Evolutionary conservation across 2,888 invertebrate species (phyloP).

Genomic region (Drosophila peninsularis): DNA sequence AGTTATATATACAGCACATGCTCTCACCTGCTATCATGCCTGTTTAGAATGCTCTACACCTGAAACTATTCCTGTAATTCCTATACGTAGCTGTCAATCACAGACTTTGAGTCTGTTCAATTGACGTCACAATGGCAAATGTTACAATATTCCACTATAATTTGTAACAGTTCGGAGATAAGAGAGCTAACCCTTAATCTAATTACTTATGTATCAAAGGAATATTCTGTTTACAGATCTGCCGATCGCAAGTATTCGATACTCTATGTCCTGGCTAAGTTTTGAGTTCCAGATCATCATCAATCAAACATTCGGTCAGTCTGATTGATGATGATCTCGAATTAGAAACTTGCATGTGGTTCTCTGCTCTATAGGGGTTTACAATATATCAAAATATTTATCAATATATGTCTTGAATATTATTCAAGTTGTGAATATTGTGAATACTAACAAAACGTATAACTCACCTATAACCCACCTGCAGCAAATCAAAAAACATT

Average conservation of each 20-base stretch:
- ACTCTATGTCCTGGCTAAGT: too few species aligned
- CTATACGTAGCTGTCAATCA: conserved; percentile 30
- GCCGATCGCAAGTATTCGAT: too few species aligned
- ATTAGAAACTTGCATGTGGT: too few species aligned
- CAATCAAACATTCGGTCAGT: too few species aligned
- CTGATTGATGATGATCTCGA: too few species aligned
- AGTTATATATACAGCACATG: background rate
- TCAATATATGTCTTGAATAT: too few species aligned
- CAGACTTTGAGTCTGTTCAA: conserved; percentile 29
- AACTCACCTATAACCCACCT: background rate
- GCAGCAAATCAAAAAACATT: too few species aligned
- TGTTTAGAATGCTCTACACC: conserved; percentile 25
- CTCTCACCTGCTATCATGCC: conserved; percentile 26
- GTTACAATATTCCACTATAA: conserved; percentile 34
- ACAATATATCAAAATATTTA: too few species aligned
- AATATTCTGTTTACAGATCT: background rate
- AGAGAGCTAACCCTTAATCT: conserved; percentile 18
- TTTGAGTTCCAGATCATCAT: too few species aligned
- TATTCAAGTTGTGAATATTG: too few species aligned
- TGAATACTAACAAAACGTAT: background rate
- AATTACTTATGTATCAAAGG: background rate
- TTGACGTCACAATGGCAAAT: conserved; percentile 46
- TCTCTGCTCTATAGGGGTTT: too few species aligned
- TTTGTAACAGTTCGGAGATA: conserved; percentile 41
- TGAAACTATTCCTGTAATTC: conserved; percentile 17